Evolutionary conservation across 2,113 vertebrate species (phyloP).

Genomic region (Chaetops frenatus): DNA sequence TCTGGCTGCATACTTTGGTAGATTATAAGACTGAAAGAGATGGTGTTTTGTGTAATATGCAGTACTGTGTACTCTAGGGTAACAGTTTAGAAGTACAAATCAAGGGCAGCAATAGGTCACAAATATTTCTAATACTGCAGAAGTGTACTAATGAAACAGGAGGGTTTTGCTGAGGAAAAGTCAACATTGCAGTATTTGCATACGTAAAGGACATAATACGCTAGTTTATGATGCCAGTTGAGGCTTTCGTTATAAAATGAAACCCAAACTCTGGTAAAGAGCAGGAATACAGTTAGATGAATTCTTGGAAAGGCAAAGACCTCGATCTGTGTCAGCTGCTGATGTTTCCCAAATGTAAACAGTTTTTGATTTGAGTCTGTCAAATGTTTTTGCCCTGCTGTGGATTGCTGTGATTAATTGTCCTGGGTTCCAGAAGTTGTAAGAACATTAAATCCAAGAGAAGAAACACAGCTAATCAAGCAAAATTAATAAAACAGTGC

Average conservation of each 20-base stretch:
- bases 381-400: background rate
- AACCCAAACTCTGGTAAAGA: background rate
- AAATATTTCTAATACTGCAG: background rate
- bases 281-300: background rate
- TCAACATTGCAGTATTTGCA: background rate
- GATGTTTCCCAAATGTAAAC: background rate
- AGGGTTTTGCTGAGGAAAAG: background rate
- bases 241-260: background rate
- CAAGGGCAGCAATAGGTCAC: background rate
- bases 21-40: background rate
- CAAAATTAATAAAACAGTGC: background rate
- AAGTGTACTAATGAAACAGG: background rate
- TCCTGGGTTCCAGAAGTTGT: background rate
- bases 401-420: background rate
- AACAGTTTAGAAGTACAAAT: background rate
- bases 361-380: background rate
- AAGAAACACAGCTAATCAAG: background rate
- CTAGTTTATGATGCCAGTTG: background rate
- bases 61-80: background rate
- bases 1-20: background rate
- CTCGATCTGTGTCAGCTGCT: background rate
- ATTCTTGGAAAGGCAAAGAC: background rate
- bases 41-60: background rate
- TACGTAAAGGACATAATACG: accelerated
- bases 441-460: background rate